Conservation (phyloP, 2,113 vertebrate species). For the Trochalopteron elliotii region DNA sequence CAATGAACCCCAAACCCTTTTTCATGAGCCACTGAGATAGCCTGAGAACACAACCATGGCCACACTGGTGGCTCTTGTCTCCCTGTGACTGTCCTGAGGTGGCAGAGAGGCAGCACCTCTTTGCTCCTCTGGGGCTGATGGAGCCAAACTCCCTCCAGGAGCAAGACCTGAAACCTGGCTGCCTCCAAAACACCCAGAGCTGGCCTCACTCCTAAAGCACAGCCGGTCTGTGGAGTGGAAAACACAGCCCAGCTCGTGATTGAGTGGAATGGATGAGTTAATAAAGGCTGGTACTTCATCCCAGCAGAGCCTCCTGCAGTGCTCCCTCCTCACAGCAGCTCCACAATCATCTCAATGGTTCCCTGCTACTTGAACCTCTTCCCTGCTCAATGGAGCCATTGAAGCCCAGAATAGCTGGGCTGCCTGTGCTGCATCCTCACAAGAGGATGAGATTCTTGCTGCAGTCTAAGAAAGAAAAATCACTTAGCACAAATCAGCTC, state of each 20-base stretch:
- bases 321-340: background rate
- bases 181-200: background rate
- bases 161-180: background rate
- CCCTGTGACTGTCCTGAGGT: rapidly evolving
- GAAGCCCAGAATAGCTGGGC: background rate
- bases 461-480: background rate
- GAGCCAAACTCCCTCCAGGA: background rate
- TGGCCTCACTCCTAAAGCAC: background rate
- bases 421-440: background rate
- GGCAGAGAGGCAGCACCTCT: background rate
- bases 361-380: background rate
- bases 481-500: slow-evolving; percentile 24
- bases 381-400: background rate
- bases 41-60: rapidly evolving
- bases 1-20: background rate
- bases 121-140: rapidly evolving
- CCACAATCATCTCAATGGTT: background rate
- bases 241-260: rapidly evolving
- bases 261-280: background rate
- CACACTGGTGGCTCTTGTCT: rapidly evolving
- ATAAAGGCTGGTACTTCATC: rapidly evolving
- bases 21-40: rapidly evolving
- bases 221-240: rapidly evolving
- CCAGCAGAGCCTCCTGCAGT: background rate
- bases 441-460: background rate